Conservation (phyloP, 2,888 invertebrate genomes). For the Caenorhabditis sp. region DNA sequence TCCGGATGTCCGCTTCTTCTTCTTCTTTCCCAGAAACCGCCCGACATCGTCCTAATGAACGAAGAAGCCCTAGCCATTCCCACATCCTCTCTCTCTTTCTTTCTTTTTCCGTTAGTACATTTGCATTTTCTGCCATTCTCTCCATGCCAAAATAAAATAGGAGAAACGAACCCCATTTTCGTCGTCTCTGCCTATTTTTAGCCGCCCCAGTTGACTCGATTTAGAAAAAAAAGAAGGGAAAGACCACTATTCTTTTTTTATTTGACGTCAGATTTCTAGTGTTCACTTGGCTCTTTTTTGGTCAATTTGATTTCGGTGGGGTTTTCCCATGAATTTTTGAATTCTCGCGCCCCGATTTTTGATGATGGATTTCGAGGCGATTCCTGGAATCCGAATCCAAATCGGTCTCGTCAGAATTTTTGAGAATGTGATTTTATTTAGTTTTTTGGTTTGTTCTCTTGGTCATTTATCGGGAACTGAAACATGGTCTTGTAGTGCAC, state of each 20-base stretch:
- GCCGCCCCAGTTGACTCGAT: neutral
- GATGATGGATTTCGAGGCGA: neutral
- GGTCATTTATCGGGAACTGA: too few species aligned
- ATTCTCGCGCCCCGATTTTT: neutral
- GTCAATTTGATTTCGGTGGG: neutral
- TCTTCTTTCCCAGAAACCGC: slow-evolving; percentile 4
- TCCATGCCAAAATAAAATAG: slow-evolving; percentile 1
- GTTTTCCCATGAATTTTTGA: slow-evolving; percentile 36
- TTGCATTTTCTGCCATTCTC: slow-evolving; percentile 49
- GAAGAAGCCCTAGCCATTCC: slow-evolving; percentile 4
- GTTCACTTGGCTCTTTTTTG: neutral
- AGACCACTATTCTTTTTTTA: neutral
- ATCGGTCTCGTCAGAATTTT: too few species aligned
- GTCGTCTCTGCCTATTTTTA: slow-evolving; percentile 43
- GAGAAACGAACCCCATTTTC: slow-evolving; percentile 11
- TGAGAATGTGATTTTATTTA: too few species aligned
- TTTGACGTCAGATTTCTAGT: slow-evolving; percentile 38
- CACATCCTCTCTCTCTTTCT: too few species aligned
- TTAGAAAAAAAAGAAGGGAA: slow-evolving; percentile 11
- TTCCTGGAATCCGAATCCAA: neutral
- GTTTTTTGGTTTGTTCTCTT: too few species aligned
- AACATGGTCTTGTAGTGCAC: too few species aligned
- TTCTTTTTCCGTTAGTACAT: slow-evolving; percentile 36
- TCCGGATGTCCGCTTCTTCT: neutral
- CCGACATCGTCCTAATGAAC: slow-evolving; percentile 29